phyloP scores from a whole-genome alignment of 2,888 invertebrate species.

The Rhabditophanes sp. region DNA sequence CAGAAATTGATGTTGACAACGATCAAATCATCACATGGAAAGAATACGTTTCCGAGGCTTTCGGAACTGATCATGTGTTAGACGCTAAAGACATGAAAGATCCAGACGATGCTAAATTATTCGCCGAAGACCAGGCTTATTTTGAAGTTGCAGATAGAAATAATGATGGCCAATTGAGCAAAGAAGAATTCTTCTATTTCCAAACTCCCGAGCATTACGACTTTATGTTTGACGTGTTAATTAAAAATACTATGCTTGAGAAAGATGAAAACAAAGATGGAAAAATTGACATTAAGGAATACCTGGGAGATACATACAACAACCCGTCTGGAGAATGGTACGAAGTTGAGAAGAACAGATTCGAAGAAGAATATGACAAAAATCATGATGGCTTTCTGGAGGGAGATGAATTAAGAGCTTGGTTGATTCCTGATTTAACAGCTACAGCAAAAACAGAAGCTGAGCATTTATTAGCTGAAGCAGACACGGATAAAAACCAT shows the following conservation, averaged over 20 bases:
- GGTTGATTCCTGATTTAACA: slow-evolving; percentile 50
- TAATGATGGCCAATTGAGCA: slow-evolving; percentile 60
- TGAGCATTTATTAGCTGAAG: slow-evolving; percentile 46
- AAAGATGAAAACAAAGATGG: slow-evolving; percentile 74
- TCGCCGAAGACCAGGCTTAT: slow-evolving; percentile 64
- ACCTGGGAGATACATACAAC: slow-evolving; percentile 53
- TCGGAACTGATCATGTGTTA: slow-evolving; percentile 56
- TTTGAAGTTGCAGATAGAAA: slow-evolving; percentile 64
- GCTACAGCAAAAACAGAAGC: slow-evolving; percentile 45
- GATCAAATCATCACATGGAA: slow-evolving; percentile 71
- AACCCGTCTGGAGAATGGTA: slow-evolving; percentile 17
- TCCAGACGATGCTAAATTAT: slow-evolving; percentile 44
- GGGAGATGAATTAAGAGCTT: slow-evolving; percentile 63
- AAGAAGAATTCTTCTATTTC: slow-evolving; percentile 69
- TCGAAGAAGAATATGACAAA: slow-evolving; percentile 68
- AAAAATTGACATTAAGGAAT: slow-evolving; percentile 68
- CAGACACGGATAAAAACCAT: slow-evolving; percentile 61
- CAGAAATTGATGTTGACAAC: slow-evolving; percentile 58
- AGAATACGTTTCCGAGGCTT: slow-evolving; percentile 75
- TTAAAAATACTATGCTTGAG: slow-evolving; percentile 56
- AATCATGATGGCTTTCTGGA: slow-evolving; percentile 67
- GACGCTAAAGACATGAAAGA: slow-evolving; percentile 26
- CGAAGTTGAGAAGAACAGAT: slow-evolving; percentile 50
- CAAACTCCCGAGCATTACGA: slow-evolving; percentile 86
- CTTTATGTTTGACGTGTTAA: too few relatives aligned